phyloP scores from a whole-genome alignment of 1,140 invertebrate genomes.

The Leptoteleia sp. region DNA sequence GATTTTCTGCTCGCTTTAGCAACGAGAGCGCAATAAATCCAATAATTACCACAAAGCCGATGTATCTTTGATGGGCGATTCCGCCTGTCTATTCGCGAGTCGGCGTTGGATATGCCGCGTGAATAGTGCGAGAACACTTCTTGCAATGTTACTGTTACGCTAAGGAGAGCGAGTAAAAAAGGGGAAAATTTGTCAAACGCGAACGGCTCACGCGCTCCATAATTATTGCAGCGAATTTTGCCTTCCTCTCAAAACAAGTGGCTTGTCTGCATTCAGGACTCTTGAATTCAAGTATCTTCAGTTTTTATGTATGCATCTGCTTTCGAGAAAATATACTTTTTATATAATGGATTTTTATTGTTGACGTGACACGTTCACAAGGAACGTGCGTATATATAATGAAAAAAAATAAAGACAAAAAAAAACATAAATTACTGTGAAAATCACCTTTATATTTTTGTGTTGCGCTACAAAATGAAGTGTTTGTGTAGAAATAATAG shows the following conservation, averaged over 20 bases:
- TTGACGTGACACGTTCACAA: background rate
- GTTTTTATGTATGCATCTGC: constrained; percentile 42
- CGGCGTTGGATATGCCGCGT: constrained; percentile 6
- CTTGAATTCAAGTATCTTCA: constrained; percentile 30
- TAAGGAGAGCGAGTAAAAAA: constrained; percentile 24
- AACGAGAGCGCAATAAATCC: constrained; percentile 27
- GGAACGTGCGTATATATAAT: too few species aligned
- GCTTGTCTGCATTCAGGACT: constrained; percentile 59
- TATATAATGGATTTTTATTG: constrained; percentile 1
- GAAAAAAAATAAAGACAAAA: too few species aligned
- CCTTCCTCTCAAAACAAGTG: constrained; percentile 54
- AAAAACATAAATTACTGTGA: too few species aligned
- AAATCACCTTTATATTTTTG: too few species aligned
- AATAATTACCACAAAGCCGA: constrained; percentile 42
- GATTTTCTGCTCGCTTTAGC: constrained; percentile 30
- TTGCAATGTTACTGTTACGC: constrained; percentile 23
- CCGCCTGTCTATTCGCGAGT: constrained; percentile 16
- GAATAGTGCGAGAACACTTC: constrained; percentile 18
- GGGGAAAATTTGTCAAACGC: constrained; percentile 53
- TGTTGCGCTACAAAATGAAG: too few species aligned
- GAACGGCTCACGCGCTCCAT: constrained; percentile 54
- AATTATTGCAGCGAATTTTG: constrained; percentile 50
- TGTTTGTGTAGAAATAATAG: too few species aligned
- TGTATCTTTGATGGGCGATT: constrained; percentile 15
- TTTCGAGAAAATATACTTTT: constrained; percentile 33